Evolutionary conservation across 1,140 invertebrate genomes (phyloP).

Genomic region (Whitmania pigra): DNA sequence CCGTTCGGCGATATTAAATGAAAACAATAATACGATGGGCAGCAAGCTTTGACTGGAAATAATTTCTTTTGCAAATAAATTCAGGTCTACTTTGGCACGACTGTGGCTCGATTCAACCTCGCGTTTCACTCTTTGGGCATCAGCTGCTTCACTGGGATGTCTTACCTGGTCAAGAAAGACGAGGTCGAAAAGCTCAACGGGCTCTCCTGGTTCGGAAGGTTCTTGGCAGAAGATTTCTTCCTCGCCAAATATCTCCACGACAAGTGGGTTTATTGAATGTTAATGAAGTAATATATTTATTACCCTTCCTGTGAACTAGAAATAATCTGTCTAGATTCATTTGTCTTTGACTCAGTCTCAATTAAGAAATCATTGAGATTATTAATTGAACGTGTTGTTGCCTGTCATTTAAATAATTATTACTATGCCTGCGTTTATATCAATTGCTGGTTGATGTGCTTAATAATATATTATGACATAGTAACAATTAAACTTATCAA

Average conservation of each 20-base stretch:
- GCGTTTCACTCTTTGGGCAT: constrained; percentile 73
- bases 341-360: neutral
- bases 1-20: too few relatives aligned
- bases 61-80: constrained; percentile 15
- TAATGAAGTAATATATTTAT: neutral
- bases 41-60: neutral
- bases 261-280: constrained; percentile 14
- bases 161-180: constrained; percentile 70
- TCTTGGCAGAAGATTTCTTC: constrained; percentile 91
- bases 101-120: constrained; percentile 82
- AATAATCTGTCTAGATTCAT: neutral
- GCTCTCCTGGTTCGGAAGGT: constrained; percentile 73
- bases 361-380: neutral
- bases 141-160: constrained; percentile 95
- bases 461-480: too few relatives aligned
- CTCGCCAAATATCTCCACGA: constrained; percentile 51
- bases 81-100: constrained; percentile 85
- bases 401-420: too few relatives aligned
- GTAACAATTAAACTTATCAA: too few relatives aligned
- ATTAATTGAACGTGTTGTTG: too few relatives aligned
- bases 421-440: too few relatives aligned
- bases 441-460: neutral
- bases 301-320: neutral
- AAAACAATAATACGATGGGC: too few relatives aligned
- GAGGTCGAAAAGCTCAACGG: constrained; percentile 80